Base-by-base conservation (phyloP, 2,113 vertebrate species). In the Poecilia latipinna region DNA sequence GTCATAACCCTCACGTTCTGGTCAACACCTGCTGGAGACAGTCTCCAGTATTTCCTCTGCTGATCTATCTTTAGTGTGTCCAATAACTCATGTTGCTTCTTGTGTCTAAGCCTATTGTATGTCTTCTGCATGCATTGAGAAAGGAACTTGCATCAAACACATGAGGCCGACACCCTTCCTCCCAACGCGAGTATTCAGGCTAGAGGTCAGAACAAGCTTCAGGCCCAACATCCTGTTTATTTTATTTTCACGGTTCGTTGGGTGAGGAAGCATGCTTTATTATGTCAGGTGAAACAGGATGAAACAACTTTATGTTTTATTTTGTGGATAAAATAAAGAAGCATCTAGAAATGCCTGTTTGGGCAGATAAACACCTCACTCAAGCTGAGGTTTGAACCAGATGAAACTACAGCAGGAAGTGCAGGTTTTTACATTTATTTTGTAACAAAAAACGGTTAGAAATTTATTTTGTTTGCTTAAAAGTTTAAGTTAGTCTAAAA, bases 121-220 rank as follows among this genome's bases (percentile, higher is more conserved):
- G 44, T 78, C 32, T 37, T 69, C 65, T 76, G 19, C 67, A 8
- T 24, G 51, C 37, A 4, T 22, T n/a, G 44, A 32, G 24, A 62
- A 74, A 88, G 78, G 85, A 90, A 88, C 67, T 76, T 26, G 61
- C 31, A n/a, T 60, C 33, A 68, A 68, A 83, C 31, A 35, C 82
- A 84, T 84, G 79, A 80, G 72, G 51, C 76, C 72, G 63, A 71
- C 88, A 86, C 88, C 85, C 79, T 84, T 91, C 92, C 89, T 87
- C 77, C 32, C 71, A 28, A 74, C 63, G 57, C 75, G 54, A 82
- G 78, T 61, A 85, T 77, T 74, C 83, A 74, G 86, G 54, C 78
- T 65, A 42, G 77, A 89, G 54, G 70, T 80, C 77, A 81, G 70
- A 70, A 61, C 0, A 2, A 74, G 66, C 72, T 66, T 63, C 8